Percentiles rank a stretch among this genome's conserved stretches.
These are phyloP conservation scores for Sitobion miscanthi DNA, from an alignment of 1,140 invertebrate species.

Conservation along the genomic window DNA sequence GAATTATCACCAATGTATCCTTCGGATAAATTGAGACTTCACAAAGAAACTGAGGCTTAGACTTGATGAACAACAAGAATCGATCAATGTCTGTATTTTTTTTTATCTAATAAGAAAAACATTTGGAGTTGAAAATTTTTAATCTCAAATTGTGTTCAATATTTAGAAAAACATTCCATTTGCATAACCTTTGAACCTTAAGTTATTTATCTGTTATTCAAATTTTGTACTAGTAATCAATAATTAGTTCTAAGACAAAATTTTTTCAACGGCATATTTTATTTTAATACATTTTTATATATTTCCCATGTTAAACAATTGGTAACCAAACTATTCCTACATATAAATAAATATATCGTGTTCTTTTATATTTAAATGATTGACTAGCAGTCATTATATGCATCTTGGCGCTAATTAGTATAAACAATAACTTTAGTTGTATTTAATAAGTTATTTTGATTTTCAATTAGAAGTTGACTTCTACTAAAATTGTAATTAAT, in stretches of 20 bases:
- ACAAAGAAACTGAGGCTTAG: conserved; percentile 83
- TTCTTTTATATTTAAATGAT: conserved; percentile 24
- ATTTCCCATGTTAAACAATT: not conserved
- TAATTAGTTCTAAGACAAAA: conserved; percentile 27
- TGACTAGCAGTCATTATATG: not conserved
- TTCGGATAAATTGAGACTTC: conserved; percentile 70
- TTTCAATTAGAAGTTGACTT: not conserved
- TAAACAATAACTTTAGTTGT: conserved; percentile 37
- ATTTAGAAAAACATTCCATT: conserved; percentile 34
- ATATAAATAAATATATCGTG: not conserved
- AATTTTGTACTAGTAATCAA: conserved; percentile 11
- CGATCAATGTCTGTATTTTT: not conserved
- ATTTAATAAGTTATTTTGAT: conserved; percentile 47
- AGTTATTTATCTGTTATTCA: not conserved
- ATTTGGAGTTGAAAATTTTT: conserved; percentile 39
- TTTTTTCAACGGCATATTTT: conserved; percentile 23
- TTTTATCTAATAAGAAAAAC: conserved; percentile 3
- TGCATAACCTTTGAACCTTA: conserved; percentile 32
- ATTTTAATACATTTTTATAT: not conserved
- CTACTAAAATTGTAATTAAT: conserved; percentile 42
- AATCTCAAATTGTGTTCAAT: conserved; percentile 52
- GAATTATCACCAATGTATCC: conserved; percentile 86
- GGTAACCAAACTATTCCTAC: conserved; percentile 7
- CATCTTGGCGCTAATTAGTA: conserved; percentile 9
- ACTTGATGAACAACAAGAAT: conserved; percentile 51